Evolutionary conservation across 2,888 invertebrate species (phyloP), one percentile per base, ranked within the genome.

Genomic region (Timema cristinae): DNA sequence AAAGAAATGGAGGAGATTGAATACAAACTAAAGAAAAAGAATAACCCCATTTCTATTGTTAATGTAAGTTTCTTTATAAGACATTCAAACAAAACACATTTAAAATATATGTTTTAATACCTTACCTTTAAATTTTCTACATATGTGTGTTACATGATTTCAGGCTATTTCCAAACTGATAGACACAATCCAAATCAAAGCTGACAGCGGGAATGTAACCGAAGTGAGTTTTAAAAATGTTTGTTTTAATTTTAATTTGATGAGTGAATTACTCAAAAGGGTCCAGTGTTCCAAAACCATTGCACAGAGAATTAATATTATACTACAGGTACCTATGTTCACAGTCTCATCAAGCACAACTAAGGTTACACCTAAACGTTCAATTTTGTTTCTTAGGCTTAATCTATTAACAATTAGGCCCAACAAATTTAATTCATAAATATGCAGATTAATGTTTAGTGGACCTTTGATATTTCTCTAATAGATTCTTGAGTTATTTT

Each of bases 1-100:
- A 63, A 52, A 67, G 78, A 74, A 77, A 89, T 89, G 89, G 87
- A 89, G 72, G 88, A 88, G 82, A 85, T 88, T 75, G 86, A 88
- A 78, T 87, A 86, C 74, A 88, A 87, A 81, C 79, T 89, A 52
- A 84, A 85, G 74, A 86, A 87, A 0, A 84, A 84, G 48, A 87
- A 87, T 77, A n/a, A n/a, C n/a, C 85, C 87, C 73, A 84, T 87
- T 69, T 80, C 87, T 67, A 82, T 87, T 75, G 85, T 87, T 0
- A 86, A 81, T 70, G 81, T 81, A 75, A 80, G 79, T 79, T 52
- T 52, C 11, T 52, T 10, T 52, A 52, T 52, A 11, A 52, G 10
- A 52, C 52, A 52, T 11, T 11, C 9, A 52, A 52, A 52, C 11
- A 52, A 52, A 52, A 10, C 11, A 9, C 52, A 9, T 52, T 10